Conservation (phyloP, 2,888 invertebrate species). For the Hydropsyche betteni region DNA sequence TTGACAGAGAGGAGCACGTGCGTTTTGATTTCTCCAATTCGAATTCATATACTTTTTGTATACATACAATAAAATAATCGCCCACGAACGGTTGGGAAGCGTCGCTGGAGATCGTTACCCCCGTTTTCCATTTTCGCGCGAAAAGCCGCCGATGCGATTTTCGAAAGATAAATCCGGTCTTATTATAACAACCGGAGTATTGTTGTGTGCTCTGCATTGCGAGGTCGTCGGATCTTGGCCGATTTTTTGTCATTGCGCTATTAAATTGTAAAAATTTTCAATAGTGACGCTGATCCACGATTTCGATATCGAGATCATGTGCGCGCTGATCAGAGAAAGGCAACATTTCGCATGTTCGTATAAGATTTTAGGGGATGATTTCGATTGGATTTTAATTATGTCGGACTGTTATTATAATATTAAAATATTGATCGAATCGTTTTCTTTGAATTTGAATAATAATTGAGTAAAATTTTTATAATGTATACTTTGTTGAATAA, state of each 20-base stretch:
- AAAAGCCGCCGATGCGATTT: conserved; percentile 23
- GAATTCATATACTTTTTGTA: too few species aligned
- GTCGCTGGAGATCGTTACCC: conserved; percentile 23
- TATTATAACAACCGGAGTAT: neutral
- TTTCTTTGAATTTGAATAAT: too few species aligned
- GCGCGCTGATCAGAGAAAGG: neutral
- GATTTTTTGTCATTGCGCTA: conserved; percentile 38
- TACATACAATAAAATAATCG: too few species aligned
- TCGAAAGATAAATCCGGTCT: neutral
- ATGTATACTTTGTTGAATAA: too few species aligned
- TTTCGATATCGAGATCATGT: conserved; percentile 32
- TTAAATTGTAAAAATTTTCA: conserved; percentile 40
- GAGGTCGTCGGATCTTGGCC: conserved; percentile 8
- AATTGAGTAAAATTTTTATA: too few species aligned
- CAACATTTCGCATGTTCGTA: conserved; percentile 2
- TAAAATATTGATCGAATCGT: too few species aligned
- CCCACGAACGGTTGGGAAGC: too few species aligned
- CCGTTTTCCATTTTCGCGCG: conserved; percentile 30
- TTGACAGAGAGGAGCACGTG: too few species aligned
- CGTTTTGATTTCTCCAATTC: too few species aligned
- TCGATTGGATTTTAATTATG: neutral
- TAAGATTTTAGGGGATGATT: neutral
- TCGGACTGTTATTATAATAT: too few species aligned
- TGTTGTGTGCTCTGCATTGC: neutral
- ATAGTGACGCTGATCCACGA: conserved; percentile 37